Conservation (phyloP, 2,113 vertebrate species). For the Pterocles gutturalis region DNA sequence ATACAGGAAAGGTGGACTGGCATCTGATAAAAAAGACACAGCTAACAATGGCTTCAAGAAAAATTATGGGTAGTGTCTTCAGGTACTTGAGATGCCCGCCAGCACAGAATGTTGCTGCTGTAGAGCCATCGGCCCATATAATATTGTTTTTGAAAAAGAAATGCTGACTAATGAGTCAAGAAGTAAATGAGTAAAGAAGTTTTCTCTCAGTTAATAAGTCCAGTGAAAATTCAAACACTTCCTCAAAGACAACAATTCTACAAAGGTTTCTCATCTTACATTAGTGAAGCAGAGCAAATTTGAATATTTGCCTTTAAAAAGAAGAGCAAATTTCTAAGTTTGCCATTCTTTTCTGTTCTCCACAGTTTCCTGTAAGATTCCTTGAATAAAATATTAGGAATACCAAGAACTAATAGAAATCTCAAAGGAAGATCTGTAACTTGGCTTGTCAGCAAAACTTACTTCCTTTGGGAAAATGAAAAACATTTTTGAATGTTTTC, state of each 20-base stretch:
- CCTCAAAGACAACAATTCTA: neutral
- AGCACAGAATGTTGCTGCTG: neutral
- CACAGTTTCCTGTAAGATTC: neutral
- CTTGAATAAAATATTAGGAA: neutral
- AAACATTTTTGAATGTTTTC: neutral
- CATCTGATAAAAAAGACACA: neutral
- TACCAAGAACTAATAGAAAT: neutral
- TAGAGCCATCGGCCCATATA: neutral
- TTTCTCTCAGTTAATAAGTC: neutral
- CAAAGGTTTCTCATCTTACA: neutral
- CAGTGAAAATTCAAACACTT: neutral
- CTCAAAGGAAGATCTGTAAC: neutral
- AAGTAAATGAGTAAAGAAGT: too few relatives aligned
- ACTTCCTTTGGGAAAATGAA: neutral
- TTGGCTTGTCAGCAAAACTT: neutral
- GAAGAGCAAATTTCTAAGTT: neutral
- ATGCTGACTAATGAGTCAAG: neutral
- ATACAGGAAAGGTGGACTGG: neutral
- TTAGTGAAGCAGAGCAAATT: neutral
- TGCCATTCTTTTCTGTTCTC: neutral
- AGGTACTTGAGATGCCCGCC: neutral
- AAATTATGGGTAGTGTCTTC: neutral
- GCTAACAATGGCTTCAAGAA: neutral
- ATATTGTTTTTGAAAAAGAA: neutral
- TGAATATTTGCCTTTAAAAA: neutral